Evolutionary conservation across 2,888 invertebrate species (phyloP).

Genomic region (Eupithecia abbreviata): DNA sequence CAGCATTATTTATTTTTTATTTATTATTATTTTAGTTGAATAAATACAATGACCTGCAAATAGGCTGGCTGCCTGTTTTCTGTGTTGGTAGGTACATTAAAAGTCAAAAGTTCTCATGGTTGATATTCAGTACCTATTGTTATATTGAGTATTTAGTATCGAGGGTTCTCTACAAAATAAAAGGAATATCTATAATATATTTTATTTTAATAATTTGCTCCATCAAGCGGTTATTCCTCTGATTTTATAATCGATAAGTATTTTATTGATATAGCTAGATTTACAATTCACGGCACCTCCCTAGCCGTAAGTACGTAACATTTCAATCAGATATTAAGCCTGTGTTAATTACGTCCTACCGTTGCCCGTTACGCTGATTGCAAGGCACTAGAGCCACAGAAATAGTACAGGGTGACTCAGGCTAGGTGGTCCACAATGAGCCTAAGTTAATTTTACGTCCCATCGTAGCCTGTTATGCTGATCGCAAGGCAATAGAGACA

Average conservation of each 20-base stretch:
- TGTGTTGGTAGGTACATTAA: background rate
- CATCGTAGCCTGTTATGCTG: constrained; percentile 16
- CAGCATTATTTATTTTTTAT: too few species aligned
- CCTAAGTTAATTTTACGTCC: constrained; percentile 22
- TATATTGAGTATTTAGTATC: too few species aligned
- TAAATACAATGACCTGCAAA: too few species aligned
- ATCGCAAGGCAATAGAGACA: constrained; percentile 2
- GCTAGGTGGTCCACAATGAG: background rate
- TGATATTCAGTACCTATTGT: background rate
- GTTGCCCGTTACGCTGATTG: constrained; percentile 23
- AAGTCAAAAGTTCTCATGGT: background rate
- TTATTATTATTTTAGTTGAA: too few species aligned
- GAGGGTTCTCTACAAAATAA: too few species aligned
- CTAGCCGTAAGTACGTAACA: constrained; percentile 25
- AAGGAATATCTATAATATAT: too few species aligned
- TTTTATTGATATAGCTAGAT: background rate
- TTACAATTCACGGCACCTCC: background rate
- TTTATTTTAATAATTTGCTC: too few species aligned
- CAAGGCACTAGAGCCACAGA: background rate
- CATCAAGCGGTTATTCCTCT: background rate
- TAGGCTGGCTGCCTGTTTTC: background rate
- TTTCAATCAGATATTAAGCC: constrained; percentile 33
- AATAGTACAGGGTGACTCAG: constrained; percentile 5
- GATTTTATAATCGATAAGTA: background rate
- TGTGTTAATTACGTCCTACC: constrained; percentile 27